Evolutionary conservation across 2,888 invertebrate genomes (phyloP).

Genomic region (Patella caerulea): DNA sequence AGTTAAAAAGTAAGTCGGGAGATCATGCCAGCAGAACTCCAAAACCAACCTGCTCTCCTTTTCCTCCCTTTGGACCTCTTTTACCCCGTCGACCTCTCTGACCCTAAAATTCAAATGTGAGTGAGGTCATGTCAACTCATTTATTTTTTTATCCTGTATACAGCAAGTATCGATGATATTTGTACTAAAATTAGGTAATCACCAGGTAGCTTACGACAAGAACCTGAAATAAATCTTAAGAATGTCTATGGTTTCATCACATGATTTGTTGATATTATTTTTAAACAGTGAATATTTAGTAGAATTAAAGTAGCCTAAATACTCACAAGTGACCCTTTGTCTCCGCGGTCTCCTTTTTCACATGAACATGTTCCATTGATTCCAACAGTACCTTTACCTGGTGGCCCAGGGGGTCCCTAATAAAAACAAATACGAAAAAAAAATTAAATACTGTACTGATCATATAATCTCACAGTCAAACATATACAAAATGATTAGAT

Average conservation of each 20-base stretch:
- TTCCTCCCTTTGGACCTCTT: constrained; percentile 92
- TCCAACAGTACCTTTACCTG: constrained; percentile 73
- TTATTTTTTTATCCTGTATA: too few relatives aligned
- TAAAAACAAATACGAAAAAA: too few relatives aligned
- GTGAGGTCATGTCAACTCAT: too few relatives aligned
- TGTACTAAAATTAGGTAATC: too few relatives aligned
- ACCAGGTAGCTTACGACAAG: too few relatives aligned
- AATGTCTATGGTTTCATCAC: too few relatives aligned
- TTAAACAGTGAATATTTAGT: too few relatives aligned
- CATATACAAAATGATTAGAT: neutral
- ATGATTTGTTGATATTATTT: too few relatives aligned
- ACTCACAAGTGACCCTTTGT: constrained; percentile 85
- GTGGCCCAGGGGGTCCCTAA: constrained; percentile 78
- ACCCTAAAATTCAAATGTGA: constrained; percentile 77
- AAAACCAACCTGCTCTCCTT: constrained; percentile 83
- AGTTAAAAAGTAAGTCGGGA: constrained; percentile 79
- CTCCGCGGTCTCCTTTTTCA: constrained; percentile 91
- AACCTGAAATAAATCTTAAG: too few relatives aligned
- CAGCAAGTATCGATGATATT: too few relatives aligned
- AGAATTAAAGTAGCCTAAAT: neutral
- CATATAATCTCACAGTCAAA: neutral
- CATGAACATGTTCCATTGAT: constrained; percentile 71
- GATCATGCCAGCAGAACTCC: constrained; percentile 78
- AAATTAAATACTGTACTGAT: neutral
- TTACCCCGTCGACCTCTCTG: constrained; percentile 90